Percentiles rank a stretch among this genome's conserved stretches.
These are phyloP conservation scores for Parasteatoda tepidariorum DNA, from an alignment of 1,140 invertebrate genomes.

Conservation along the genomic window DNA sequence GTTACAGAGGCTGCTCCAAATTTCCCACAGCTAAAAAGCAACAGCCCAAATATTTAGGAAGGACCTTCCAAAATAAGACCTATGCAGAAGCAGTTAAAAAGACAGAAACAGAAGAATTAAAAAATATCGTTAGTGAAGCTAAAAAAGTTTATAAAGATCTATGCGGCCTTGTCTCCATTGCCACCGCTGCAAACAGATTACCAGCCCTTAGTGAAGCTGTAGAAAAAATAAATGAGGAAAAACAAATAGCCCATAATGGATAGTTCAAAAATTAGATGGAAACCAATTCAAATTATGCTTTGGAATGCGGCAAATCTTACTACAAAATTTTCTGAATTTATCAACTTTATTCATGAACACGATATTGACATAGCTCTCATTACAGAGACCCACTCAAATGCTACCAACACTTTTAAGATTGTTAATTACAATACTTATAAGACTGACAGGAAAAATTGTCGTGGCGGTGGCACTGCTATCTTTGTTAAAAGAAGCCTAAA, in stretches of 20 bases:
- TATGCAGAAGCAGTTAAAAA: background rate
- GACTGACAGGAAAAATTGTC: background rate
- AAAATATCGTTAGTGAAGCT: background rate
- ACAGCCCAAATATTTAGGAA: background rate
- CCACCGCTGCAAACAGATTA: background rate
- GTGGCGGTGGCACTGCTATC: background rate
- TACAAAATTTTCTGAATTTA: background rate
- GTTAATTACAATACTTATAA: background rate
- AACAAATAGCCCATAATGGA: background rate
- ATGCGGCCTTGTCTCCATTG: background rate
- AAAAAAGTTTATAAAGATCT: background rate
- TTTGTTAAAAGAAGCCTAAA: background rate
- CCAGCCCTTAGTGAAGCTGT: background rate
- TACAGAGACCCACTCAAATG: background rate
- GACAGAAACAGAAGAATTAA: background rate
- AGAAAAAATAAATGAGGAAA: background rate
- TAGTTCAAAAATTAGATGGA: background rate
- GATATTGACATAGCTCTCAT: background rate
- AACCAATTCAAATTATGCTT: background rate
- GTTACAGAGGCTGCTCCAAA: background rate
- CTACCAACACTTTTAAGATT: background rate
- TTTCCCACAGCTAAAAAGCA: background rate
- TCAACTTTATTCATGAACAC: background rate
- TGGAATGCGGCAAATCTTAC: background rate
- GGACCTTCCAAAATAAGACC: background rate